Evolutionary conservation across 2,888 invertebrate genomes (phyloP), one percentile per base, ranked within the genome.

Genomic region (Rhodophaea formosa): DNA sequence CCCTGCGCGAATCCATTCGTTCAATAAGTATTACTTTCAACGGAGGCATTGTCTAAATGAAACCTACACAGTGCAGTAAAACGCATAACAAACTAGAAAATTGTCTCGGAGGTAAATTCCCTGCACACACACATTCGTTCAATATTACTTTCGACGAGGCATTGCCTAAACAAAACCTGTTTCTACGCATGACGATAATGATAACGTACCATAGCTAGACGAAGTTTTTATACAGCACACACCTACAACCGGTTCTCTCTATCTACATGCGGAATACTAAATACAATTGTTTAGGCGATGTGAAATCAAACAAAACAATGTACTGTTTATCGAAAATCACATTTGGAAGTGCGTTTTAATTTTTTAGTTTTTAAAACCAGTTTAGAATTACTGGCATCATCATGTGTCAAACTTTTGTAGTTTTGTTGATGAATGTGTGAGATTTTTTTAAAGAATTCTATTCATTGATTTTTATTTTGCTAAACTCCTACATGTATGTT

Each of bases 151-250:
- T 35, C 16, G 35, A 35, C 51, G 35, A 51, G 51, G 51, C 32
- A 35, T 35, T 51, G 51, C 51, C 53, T 44, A 53, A 53, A 53
- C 53, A 23, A 43, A 56, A 56, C 56, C 56, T 39, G 56, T 56
- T 56, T 32, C 15, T 12, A 23, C 29, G 49, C 56, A 56, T 43
- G 39, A 7, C 23, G 49, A 43, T 56, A 56, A 49, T 56, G 56
- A 56, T 49, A 56, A 56, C 23, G 56, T 14, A 42, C 39, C 29
- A 49, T n/a, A 16, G 23, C 45, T 35, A 45, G 45, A 52, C 35
- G 15, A 16, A 12, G 10, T 54, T 54, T 54, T 54, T 54, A 14
- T 54, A 29, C 1, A 15, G 1, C 14, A 44, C 44, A 54, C 53
- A 44, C 44, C 53, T 43, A 53, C 42, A 44, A 54, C 53, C 53